Evolutionary conservation across 2,888 invertebrate genomes (phyloP), one percentile per base, ranked within the genome.

Genomic region (Acanthosepion pharaonis): DNA sequence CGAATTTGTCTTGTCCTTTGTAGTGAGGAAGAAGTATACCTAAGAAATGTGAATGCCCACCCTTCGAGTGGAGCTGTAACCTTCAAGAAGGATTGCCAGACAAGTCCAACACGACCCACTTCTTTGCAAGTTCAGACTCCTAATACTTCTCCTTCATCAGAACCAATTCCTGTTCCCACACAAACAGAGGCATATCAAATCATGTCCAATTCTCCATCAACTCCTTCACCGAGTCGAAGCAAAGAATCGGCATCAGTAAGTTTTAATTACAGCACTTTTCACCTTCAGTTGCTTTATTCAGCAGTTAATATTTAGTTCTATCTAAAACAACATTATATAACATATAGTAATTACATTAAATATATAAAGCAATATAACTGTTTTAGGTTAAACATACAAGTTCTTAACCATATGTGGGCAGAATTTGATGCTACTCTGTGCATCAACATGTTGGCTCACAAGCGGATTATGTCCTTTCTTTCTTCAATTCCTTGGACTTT

Each of bases 101-200:
- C 95, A 48, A 96, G 96, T 95, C 95, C 96, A n/a, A 96, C 95
- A 94, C 95, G 96, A 64, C 97, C 96, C 33, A 96, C 96, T 25
- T 96, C 96, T 42, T 96, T 96, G 91, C 96, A 96, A 94, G 96
- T 96, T 93, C 95, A 94, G 91, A 95, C 95, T 33, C 96, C 95
- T 48, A 94, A 92, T 91, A 95, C 95, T 93, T 95, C 95, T 91
- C 95, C 96, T 25, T 95, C 96, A 28, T 96, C 98, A 15, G 98
- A 98, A 97, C 98, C 98, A 15, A 98, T 98, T 95, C 98, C 98
- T 8, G 98, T 98, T 94, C 98, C 98, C 23, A 98, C 98, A 20
- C 98, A 98, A 96, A 97, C 98, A 95, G 98, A 98, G 94, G 98
- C 98, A 23, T 98, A 97, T 96, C 97, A 98, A 95, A 98, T 98